A percentile compares a stretch with the other conserved stretches of the same genome.
Evolutionary conservation across 2,888 invertebrate genomes (phyloP).

Genomic region (Tenthredo distinguenda): DNA sequence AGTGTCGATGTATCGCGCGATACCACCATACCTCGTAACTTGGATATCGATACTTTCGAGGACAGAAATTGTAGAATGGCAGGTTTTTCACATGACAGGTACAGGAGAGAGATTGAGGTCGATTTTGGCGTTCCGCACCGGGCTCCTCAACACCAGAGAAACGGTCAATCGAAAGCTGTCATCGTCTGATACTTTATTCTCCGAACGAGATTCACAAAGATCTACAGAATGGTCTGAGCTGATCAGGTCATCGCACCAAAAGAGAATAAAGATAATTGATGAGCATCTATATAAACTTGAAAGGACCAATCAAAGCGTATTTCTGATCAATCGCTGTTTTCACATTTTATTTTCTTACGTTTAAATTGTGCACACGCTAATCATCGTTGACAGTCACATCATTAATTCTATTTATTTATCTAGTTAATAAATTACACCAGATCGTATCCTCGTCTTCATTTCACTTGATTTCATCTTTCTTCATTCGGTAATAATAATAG

Average conservation of each 20-base stretch:
- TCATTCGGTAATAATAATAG: background rate
- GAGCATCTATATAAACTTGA: background rate
- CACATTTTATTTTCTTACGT: background rate
- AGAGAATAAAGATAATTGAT: background rate
- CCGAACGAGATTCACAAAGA: background rate
- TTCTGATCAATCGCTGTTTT: background rate
- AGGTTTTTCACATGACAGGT: background rate
- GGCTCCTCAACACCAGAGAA: background rate
- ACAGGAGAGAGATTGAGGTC: background rate
- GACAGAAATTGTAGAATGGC: slow-evolving; percentile 35
- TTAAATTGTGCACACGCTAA: background rate
- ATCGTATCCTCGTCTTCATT: background rate
- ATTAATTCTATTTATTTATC: background rate
- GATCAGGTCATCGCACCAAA: background rate
- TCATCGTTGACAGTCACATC: background rate
- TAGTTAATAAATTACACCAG: background rate
- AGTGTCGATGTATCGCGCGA: slow-evolving; percentile 76
- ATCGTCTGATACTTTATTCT: background rate
- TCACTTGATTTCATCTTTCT: background rate
- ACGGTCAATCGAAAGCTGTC: background rate
- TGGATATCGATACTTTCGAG: slow-evolving; percentile 73
- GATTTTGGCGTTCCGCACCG: background rate
- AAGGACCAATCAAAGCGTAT: background rate
- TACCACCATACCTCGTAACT: slow-evolving; percentile 70
- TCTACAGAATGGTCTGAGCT: background rate